Evolutionary conservation across 1,140 invertebrate genomes (phyloP), one percentile per base, ranked within the genome.

Genomic region (Cephus cinctus): DNA sequence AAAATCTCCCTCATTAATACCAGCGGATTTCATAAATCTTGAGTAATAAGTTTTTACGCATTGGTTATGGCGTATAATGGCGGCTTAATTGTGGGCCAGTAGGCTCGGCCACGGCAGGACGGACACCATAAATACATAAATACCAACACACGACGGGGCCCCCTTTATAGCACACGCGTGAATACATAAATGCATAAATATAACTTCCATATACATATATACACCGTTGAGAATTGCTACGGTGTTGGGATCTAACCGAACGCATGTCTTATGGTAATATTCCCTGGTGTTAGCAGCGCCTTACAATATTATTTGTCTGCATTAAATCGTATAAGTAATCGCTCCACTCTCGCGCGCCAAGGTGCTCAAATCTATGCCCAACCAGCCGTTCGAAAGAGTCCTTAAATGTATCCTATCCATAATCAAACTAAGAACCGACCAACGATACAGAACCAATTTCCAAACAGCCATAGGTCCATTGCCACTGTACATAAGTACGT

Each of bases 111-210:
- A 42, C 25, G 25, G 25, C 25, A 25, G 5, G 20, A 21, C 12
- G 34, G 11, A 42, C 25, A 40, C 35, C 51, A 50, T 52, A 60
- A 58, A 59, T 59, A 55, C 60, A 67, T 60, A 61, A 60, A 64
- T 60, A 64, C 59, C 54, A 51, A 64, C 57, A 60, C 59, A 47
- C 63, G 57, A 43, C 61, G 52, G 61, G 51, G 47, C 48, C 53
- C 40, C 41, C n/a, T 47, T 43, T 47, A 47, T 32, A 44, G 53
- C 48, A 59, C 54, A 59, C 52, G 51, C 54, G 59, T 56, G 63
- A 67, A 66, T 67, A 63, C 57, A 58, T 56, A 63, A 66, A 65
- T 56, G 59, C 63, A 69, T 68, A 61, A 66, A 68, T 69, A 70
- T 67, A 36, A 36, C 34, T 14, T 15, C 27, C 27, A 12, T 14